Percentiles rank a stretch among this genome's conserved stretches.
phyloP scores from a whole-genome alignment of 1,140 invertebrate species.

The Drosophila repleta region DNA sequence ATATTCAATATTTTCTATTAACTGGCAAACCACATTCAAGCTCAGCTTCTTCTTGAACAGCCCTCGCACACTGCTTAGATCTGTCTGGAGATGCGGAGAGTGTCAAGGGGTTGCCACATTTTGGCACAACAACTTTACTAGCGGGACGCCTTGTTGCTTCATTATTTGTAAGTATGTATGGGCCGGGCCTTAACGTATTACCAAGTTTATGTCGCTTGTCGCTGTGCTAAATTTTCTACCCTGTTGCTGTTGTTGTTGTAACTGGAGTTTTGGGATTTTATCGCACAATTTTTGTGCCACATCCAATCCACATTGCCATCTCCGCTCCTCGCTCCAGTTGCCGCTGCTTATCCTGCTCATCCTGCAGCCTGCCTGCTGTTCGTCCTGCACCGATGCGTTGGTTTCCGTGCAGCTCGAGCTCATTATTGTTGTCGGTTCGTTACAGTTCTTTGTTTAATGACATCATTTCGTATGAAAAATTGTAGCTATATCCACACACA shows the following conservation, averaged over 20 bases:
- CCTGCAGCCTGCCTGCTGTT: neutral
- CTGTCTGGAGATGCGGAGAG: neutral
- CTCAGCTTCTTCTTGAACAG: neutral
- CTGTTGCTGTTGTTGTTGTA: constrained; percentile 13
- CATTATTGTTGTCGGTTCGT: constrained; percentile 76
- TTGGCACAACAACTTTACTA: constrained; percentile 7
- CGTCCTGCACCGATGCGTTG: constrained; percentile 47
- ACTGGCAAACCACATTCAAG: constrained; percentile 21
- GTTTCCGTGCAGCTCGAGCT: constrained; percentile 52
- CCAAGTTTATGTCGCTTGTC: constrained; percentile 67
- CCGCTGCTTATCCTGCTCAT: neutral
- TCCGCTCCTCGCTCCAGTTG: neutral
- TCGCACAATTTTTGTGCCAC: constrained; percentile 53
- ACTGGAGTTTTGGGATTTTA: constrained; percentile 70
- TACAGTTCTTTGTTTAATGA: constrained; percentile 76
- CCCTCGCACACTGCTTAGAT: neutral
- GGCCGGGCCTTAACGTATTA: constrained; percentile 47
- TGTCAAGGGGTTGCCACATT: neutral
- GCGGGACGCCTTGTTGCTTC: constrained; percentile 42
- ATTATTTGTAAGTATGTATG: constrained; percentile 40
- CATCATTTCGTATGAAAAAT: constrained; percentile 79
- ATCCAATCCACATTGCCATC: neutral
- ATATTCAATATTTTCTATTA: constrained; percentile 27
- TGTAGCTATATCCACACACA: constrained; percentile 58
- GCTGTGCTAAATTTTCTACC: constrained; percentile 26